Conservation (phyloP, 2,113 vertebrate genomes). For the Cyprinodon brontotheroides region DNA sequence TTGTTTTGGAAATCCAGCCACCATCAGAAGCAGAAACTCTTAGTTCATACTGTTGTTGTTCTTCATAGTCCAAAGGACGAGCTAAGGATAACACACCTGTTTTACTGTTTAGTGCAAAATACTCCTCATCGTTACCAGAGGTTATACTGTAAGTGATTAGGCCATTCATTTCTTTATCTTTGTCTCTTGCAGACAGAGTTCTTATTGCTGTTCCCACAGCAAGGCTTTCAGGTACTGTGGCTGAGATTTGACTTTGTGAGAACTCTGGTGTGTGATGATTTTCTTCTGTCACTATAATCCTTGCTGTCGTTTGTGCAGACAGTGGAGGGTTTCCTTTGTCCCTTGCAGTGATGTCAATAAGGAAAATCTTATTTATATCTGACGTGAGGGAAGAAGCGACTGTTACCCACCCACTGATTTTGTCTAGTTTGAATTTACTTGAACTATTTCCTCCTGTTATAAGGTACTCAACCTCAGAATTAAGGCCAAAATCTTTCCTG, state of each 20-base stretch:
- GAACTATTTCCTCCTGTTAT: slow-evolving; percentile 84
- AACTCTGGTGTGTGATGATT: slow-evolving; percentile 96
- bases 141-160: slow-evolving; percentile 88
- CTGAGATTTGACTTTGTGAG: slow-evolving; percentile 89
- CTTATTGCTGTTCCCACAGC: slow-evolving; percentile 85
- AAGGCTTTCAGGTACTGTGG: slow-evolving; percentile 88
- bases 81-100: slow-evolving; percentile 87
- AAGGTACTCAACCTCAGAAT: slow-evolving; percentile 91
- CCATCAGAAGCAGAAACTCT: slow-evolving; percentile 89
- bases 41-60: slow-evolving; percentile 86
- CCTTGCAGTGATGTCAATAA: slow-evolving; percentile 85
- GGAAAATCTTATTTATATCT: slow-evolving; percentile 86
- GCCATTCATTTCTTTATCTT: slow-evolving; percentile 92
- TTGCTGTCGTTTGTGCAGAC: slow-evolving; percentile 80
- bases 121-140: slow-evolving; percentile 86
- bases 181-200: slow-evolving; percentile 89
- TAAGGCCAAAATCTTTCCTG: slow-evolving; percentile 93
- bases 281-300: slow-evolving; percentile 91
- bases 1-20: slow-evolving; percentile 92
- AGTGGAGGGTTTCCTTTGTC: slow-evolving; percentile 95
- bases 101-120: slow-evolving; percentile 88
- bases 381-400: slow-evolving; percentile 87
- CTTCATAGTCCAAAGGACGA: slow-evolving; percentile 89
- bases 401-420: slow-evolving; percentile 88
- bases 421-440: slow-evolving; percentile 87